Evolutionary conservation across 1,140 invertebrate genomes (phyloP), one percentile per base, ranked within the genome.

Genomic region (Ylistrum balloti): DNA sequence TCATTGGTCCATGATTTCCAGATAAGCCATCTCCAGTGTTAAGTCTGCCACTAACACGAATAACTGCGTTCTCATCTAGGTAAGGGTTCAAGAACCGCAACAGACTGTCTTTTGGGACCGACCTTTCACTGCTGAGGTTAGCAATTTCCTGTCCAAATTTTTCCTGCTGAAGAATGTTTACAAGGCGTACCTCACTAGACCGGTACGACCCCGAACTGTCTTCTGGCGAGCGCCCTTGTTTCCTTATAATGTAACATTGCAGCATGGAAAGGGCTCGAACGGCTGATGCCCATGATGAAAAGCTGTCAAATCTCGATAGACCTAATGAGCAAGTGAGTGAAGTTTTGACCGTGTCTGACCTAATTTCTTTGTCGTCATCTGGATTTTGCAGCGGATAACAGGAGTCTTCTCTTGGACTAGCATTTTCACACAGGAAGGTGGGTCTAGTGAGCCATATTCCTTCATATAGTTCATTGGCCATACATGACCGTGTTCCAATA

Each of bases 41-140:
- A 45, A 48, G 85, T 85, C 91, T 86, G 48, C 88, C 91, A 13
- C 91, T 88, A 22, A 91, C 90, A 33, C 90, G 86, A 10, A 91
- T n/a, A 20, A 91, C 13, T 34, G 88, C 90, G 35, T 86, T 28
- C 28, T 33, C 41, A 20, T 91, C 90, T 0, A 89, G 15, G 48
- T 87, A 89, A 10, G 88, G 34, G 41, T 56, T 35, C 15, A 88
- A 38, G 0, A 35, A 33, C 33, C 33, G 20, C 28, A 89, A 28
- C 0, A 41, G 33, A 35, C 88, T 88, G 33, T 33, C 45, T 32
- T 86, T 90, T 32, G 86, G 89, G 0, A 90, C 28, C 0, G 22
- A n/a, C 33, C 33, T 85, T 1, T 74, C 7, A 33, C 74, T 38
- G 20, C 2, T 34, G 15, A 91, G 41, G 41, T 22, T 48, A 33